phyloP scores from a whole-genome alignment of 2,113 vertebrate species.

The Callorhinus ursinus region DNA sequence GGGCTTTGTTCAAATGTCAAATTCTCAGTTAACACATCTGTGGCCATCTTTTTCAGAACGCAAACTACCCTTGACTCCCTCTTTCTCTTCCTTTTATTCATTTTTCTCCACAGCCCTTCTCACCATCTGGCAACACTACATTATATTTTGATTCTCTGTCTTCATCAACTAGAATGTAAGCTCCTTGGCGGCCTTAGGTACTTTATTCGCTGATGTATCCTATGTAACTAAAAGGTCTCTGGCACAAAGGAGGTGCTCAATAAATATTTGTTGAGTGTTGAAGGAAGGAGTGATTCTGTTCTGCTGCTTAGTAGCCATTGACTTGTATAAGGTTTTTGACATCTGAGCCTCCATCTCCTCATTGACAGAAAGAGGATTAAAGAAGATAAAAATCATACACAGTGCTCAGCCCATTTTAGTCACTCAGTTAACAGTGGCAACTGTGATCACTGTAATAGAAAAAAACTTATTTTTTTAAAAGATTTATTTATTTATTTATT shows the following conservation, averaged over 20 bases:
- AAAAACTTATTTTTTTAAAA: not conserved
- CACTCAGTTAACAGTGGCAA: not conserved
- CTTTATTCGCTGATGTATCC: not conserved
- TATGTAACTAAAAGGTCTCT: not conserved
- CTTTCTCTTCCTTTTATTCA: not conserved
- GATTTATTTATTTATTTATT: not conserved
- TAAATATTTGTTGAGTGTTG: not conserved
- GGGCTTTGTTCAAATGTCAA: not conserved
- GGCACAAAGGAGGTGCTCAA: not conserved
- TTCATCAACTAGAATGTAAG: not conserved
- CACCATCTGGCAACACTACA: not conserved
- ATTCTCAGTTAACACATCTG: not conserved
- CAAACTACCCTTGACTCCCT: not conserved
- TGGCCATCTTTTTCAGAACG: not conserved
- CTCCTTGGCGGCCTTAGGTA: not conserved
- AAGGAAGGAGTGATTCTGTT: not conserved
- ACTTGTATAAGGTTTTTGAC: not conserved
- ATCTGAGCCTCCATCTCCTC: conserved; percentile 38
- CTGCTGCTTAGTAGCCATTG: not conserved
- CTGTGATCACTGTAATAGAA: not conserved
- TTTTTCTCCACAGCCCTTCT: not conserved
- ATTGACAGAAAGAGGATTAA: conserved; percentile 15
- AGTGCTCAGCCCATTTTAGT: not conserved
- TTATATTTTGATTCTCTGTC: not conserved
- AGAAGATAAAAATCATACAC: not conserved